Conservation (phyloP, 1,140 invertebrate genomes). For the Pygmarrhopalites habei region DNA sequence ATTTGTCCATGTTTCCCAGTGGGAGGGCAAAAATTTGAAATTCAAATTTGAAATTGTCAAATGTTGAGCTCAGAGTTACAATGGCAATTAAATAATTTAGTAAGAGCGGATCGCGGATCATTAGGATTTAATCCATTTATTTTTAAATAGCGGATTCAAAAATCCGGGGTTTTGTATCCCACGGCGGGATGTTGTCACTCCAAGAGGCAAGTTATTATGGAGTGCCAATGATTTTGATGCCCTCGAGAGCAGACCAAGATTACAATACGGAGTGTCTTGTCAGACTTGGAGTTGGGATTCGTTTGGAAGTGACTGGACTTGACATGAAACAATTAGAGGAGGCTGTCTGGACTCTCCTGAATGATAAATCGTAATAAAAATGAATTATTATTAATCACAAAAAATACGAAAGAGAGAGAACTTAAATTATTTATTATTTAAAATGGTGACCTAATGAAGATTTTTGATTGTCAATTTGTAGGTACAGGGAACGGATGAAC, state of each 20-base stretch:
- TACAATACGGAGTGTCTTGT: slow-evolving; percentile 2
- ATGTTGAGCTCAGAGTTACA: too few species aligned
- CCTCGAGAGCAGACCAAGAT: slow-evolving; percentile 21
- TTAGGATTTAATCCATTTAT: too few species aligned
- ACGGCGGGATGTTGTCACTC: slow-evolving; percentile 19
- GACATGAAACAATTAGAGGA: neutral
- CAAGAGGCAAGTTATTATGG: slow-evolving; percentile 38
- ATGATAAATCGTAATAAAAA: neutral
- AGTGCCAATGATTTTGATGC: slow-evolving; percentile 10
- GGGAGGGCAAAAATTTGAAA: too few species aligned
- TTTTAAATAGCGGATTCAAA: slow-evolving; percentile 24
- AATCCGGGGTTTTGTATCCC: slow-evolving; percentile 21
- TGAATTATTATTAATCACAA: neutral
- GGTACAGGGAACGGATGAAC: neutral
- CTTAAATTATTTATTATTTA: neutral
- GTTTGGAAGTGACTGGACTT: neutral
- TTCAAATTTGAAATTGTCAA: too few species aligned
- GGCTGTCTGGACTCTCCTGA: neutral
- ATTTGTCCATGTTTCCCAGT: too few species aligned
- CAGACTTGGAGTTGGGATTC: neutral
- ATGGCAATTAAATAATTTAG: too few species aligned
- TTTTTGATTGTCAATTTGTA: neutral
- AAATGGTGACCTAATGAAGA: neutral
- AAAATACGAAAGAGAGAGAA: neutral
- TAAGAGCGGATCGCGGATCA: too few species aligned